Evolutionary conservation across 2,113 vertebrate genomes (phyloP), one percentile per base, ranked within the genome.

Genomic region (Ochotona princeps): DNA sequence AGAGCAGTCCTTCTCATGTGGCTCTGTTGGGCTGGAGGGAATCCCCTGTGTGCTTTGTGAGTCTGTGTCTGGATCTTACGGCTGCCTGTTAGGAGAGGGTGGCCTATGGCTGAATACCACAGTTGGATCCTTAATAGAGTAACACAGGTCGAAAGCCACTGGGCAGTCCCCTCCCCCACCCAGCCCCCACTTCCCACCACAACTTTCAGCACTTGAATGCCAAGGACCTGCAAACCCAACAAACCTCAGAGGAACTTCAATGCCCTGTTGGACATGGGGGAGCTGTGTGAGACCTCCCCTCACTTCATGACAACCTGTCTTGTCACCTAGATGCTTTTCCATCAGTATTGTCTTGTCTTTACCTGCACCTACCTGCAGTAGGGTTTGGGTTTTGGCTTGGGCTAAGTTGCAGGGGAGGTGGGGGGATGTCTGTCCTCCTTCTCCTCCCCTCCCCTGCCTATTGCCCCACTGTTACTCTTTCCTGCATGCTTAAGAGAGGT

Each of bases 101-200:
- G 63, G 81, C 32, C 66, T 6, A 70, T 44, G 38, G 78, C 84
- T 93, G 81, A 96, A 91, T 83, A 85, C 88, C 81, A 93, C 44
- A 91, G 75, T 25, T 65, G 81, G 49, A 85, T 83, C 79, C 91
- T 94, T 72, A 49, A 54, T 12, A 89, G 30, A 91, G 73, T n/a
- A 65, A 92, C 23, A 30, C 38, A 90, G 78, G 74, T 74, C 90
- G 94, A 94, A 94, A 87, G 83, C 51, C 69, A 94, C 44, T 13
- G 7, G 12, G 74, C 74, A 90, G 63, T 44, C 38, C 38, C 38
- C 38, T 44, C 38, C 38, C 6, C 38, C 38, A 15, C 60, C 51
- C 84, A 49, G 32, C 26, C 10, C 76, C 70, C 44, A 7, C 54
- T 21, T 51, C n/a, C 15, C 30, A 17, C 51, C n/a, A 38, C 51